phyloP scores from a whole-genome alignment of 1,140 invertebrate species.

The Sinella curviseta region DNA sequence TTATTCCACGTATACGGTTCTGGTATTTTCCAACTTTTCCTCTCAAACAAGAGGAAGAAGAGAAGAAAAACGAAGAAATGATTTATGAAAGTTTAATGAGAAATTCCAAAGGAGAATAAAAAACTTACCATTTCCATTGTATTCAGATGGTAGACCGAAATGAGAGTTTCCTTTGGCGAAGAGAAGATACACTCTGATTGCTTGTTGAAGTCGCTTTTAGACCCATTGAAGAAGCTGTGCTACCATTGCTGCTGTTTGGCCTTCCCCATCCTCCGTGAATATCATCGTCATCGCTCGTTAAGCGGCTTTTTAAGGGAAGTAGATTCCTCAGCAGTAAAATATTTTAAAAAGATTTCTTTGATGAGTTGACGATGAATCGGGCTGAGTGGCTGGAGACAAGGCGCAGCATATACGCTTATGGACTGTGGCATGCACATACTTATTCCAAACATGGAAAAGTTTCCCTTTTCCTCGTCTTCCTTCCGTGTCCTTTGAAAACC shows the following conservation, averaged over 20 bases:
- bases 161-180: no score
- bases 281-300: no score
- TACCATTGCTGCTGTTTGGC: no score
- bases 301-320: neutral
- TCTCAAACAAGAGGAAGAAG: no score
- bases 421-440: neutral
- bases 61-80: neutral
- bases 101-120: slow-evolving; percentile 15
- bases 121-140: slow-evolving; percentile 11
- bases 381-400: neutral
- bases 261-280: no score
- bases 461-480: no score
- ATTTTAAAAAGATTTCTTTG: neutral
- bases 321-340: neutral
- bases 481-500: neutral
- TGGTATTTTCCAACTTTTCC: neutral
- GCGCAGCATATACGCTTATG: neutral
- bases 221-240: no score
- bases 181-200: neutral
- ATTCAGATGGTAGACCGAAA: neutral
- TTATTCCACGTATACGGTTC: neutral
- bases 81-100: slow-evolving; percentile 25
- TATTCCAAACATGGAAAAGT: no score
- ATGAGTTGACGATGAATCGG: neutral
- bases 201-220: no score